Conservation (phyloP, 2,888 invertebrate species). For the Marasmarcha lunaedactyla region DNA sequence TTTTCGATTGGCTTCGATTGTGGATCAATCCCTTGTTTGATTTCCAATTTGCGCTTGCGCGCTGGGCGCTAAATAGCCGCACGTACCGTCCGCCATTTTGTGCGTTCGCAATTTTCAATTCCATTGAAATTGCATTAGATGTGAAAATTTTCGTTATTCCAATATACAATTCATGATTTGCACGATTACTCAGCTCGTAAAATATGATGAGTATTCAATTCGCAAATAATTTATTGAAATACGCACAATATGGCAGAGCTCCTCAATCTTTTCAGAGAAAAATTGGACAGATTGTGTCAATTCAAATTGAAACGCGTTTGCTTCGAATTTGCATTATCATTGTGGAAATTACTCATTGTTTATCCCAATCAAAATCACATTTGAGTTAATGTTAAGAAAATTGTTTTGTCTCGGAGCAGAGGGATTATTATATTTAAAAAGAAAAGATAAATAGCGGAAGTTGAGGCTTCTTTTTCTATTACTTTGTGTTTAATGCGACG, state of each 20-base stretch:
- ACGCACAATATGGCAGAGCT: no score
- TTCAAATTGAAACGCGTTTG: neutral
- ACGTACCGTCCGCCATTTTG: constrained; percentile 39
- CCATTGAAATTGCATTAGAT: constrained; percentile 24
- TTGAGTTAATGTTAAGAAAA: neutral
- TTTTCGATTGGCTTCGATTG: constrained; percentile 65
- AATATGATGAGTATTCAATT: no score
- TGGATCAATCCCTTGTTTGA: constrained; percentile 65
- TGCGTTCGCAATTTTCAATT: constrained; percentile 51
- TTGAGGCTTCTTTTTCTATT: neutral
- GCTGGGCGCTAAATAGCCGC: constrained; percentile 65
- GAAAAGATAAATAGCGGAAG: neutral
- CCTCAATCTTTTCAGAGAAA: no score
- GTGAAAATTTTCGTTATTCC: neutral
- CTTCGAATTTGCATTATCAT: neutral
- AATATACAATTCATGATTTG: no score
- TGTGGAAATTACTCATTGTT: constrained; percentile 1
- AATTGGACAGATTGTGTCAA: neutral
- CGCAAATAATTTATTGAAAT: no score
- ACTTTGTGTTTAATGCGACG: no score
- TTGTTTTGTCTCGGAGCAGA: neutral
- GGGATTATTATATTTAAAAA: neutral
- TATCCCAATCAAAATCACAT: neutral
- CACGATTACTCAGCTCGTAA: no score
- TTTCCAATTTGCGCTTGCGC: constrained; percentile 68